phyloP scores from a whole-genome alignment of 2,888 invertebrate species.

The Xestia sexstrigata region DNA sequence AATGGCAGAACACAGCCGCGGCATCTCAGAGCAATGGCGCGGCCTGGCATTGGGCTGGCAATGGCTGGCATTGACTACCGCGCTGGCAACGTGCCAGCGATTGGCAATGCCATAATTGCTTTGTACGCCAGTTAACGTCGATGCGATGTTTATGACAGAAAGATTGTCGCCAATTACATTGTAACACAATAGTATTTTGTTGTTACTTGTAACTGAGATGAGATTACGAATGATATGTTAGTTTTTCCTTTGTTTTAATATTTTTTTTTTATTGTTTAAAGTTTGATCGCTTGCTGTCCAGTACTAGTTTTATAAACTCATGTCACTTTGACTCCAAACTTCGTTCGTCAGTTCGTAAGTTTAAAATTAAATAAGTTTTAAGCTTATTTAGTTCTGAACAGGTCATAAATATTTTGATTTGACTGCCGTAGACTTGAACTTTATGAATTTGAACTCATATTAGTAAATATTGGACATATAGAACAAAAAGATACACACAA shows the following conservation, averaged over 20 bases:
- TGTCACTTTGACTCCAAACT: not conserved
- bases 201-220: slow-evolving; percentile 8
- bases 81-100: slow-evolving; percentile 71
- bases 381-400: not conserved
- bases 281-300: not conserved
- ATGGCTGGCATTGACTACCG: slow-evolving; percentile 68
- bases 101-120: slow-evolving; percentile 74
- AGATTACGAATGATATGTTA: not conserved
- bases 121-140: slow-evolving; percentile 61
- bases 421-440: not conserved
- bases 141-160: slow-evolving; percentile 56
- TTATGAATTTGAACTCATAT: not conserved
- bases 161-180: slow-evolving; percentile 42
- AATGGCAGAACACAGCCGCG: slow-evolving; percentile 54
- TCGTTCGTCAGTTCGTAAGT: not conserved
- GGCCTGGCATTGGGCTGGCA: slow-evolving; percentile 63
- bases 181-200: slow-evolving; percentile 23
- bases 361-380: not conserved
- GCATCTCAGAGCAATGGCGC: slow-evolving; percentile 65
- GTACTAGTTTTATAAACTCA: not conserved
- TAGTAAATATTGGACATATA: not conserved
- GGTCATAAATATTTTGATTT: not conserved
- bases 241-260: not conserved
- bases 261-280: not conserved
- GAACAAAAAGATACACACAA: no score